Evolutionary conservation across 2,888 invertebrate species (phyloP), one percentile per base, ranked within the genome.

Genomic region (Elegia similella): DNA sequence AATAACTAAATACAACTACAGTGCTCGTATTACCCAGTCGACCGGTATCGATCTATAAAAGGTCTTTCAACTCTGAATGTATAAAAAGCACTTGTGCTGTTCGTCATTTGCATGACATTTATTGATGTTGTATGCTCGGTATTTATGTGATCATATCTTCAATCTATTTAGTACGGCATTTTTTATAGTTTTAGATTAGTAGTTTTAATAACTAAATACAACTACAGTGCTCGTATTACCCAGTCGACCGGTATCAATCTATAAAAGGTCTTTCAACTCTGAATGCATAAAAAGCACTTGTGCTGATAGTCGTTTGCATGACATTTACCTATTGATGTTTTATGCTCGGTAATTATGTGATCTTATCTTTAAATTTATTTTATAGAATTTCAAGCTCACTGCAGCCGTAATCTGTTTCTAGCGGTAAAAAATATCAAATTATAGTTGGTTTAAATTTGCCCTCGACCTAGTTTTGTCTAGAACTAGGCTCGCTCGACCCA

Each of bases 261-360:
- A n/a, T n/a, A 46, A 52, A 56, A 62, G 68, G 66, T 69, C 68
- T 67, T 67, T 69, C 63, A 67, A 69, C 68, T 64, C 62, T 48
- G 17, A 47, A 47, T 47, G 44, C 1, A 44, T 44, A 44, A 30
- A 47, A 47, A 47, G 46, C 46, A 17, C 17, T 47, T 12, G 47
- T 47, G n/a, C 47, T 2, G n/a, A 12, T 12, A 5, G 38, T n/a
- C 38, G n/a, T n/a, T 38, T 38, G 38, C 38, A 38, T 38, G 38
- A 38, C 38, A 38, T 38, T 38, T 38, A n/a, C n/a, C n/a, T n/a
- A 38, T 38, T n/a, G 12, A 38, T n/a, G 38, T 38, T 12, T 10
- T n/a, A 38, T 38, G 38, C 38, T 38, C 8, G 8, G 8, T 38
- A 12, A 12, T 38, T n/a, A n/a, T 38, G 38, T n/a, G 38, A n/a